Evolutionary conservation across 2,797 vertebrate species (phyloP).

Genomic region (Enteromius treurensis): DNA sequence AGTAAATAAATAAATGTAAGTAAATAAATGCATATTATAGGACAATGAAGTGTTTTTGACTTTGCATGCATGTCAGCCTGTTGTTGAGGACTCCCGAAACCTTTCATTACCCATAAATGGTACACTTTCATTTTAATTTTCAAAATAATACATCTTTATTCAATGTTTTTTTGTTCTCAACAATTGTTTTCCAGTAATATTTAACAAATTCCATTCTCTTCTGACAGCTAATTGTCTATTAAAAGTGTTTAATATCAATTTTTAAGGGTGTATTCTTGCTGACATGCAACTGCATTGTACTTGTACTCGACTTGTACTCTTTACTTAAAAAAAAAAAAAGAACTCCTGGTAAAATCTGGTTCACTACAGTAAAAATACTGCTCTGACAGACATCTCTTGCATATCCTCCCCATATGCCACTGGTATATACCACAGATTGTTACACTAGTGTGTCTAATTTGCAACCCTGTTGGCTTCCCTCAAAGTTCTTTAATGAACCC

Average conservation of each 20-base stretch:
- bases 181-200: neutral
- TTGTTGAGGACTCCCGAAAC: no score
- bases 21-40: no score
- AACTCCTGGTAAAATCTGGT: conserved; percentile 6
- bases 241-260: neutral
- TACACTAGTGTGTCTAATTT: conserved; percentile 45
- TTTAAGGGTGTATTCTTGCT: neutral
- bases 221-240: neutral
- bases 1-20: no score
- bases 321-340: neutral
- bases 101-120: no score
- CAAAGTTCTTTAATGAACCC: conserved; percentile 47
- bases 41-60: no score
- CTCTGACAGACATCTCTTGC: neutral
- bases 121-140: neutral
- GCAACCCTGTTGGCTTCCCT: conserved; percentile 44
- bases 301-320: neutral
- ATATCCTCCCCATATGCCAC: conserved; percentile 27
- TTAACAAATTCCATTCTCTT: neutral
- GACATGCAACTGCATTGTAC: neutral
- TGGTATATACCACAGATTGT: conserved; percentile 9
- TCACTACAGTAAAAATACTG: neutral
- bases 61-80: no score
- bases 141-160: neutral
- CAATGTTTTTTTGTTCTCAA: neutral